Percentiles rank a stretch among this genome's conserved stretches.
Conservation (phyloP, 2,888 invertebrate genomes). For the Hetaerina titia region DNA sequence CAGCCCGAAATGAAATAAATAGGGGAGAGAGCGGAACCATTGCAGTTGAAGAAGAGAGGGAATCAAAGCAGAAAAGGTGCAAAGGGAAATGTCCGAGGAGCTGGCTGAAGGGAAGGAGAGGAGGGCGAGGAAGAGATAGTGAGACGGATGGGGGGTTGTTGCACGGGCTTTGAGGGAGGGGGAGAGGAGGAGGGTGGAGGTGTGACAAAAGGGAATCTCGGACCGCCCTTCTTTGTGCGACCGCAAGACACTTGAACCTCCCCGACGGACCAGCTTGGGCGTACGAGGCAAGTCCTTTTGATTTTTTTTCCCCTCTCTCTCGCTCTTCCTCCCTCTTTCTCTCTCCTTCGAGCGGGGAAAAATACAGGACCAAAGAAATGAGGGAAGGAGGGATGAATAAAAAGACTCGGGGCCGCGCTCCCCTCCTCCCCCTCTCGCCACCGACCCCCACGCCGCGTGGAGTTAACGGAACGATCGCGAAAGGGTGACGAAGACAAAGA, state of each 20-base stretch:
- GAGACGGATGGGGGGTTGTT: not conserved
- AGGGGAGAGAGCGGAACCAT: not conserved
- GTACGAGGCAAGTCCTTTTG: not conserved
- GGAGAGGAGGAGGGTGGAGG: not conserved
- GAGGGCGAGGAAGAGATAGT: not conserved
- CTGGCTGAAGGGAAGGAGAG: not conserved
- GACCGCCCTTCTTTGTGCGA: slow-evolving; percentile 18
- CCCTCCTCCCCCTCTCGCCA: not conserved
- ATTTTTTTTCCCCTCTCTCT: not conserved
- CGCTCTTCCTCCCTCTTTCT: not conserved
- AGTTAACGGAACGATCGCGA: slow-evolving; percentile 4
- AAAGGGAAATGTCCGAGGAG: not conserved
- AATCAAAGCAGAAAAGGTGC: not conserved
- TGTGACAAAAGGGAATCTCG: not conserved
- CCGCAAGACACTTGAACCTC: slow-evolving; percentile 55
- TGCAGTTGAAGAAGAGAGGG: not conserved
- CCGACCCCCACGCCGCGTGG: not conserved
- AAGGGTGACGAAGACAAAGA: not conserved
- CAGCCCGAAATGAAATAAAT: too few species aligned
- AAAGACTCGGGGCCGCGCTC: not conserved
- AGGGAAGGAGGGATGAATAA: not conserved
- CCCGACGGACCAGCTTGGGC: slow-evolving; percentile 10
- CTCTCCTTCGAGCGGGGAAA: not conserved
- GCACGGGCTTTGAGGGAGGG: not conserved
- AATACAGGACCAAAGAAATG: not conserved